Conservation (phyloP, 1,140 invertebrate genomes). For the Mamestra configurata region DNA sequence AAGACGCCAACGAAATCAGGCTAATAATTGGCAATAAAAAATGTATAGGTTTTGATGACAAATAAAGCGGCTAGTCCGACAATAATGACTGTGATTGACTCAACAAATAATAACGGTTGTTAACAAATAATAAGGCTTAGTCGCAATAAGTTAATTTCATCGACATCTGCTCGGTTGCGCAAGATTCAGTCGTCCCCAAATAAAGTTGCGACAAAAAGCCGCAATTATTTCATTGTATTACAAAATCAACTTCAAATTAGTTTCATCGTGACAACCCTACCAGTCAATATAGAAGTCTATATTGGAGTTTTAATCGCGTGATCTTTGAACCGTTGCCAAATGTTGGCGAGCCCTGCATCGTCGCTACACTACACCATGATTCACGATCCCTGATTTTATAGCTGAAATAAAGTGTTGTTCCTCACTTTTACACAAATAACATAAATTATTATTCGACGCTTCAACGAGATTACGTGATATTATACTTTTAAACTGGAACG, state of each 20-base stretch:
- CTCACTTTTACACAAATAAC: constrained; percentile 34
- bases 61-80: constrained; percentile 64
- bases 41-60: constrained; percentile 57
- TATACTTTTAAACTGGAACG: constrained; percentile 55
- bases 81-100: constrained; percentile 70
- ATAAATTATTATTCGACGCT: constrained; percentile 47
- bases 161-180: constrained; percentile 67
- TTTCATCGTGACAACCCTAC: constrained; percentile 79
- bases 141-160: constrained; percentile 74
- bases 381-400: constrained; percentile 43
- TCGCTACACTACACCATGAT: constrained; percentile 60
- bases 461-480: constrained; percentile 52
- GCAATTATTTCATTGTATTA: constrained; percentile 83
- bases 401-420: constrained; percentile 27
- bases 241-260: constrained; percentile 76
- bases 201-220: constrained; percentile 73
- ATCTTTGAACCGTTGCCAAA: constrained; percentile 84
- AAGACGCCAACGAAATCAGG: constrained; percentile 21
- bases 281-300: constrained; percentile 77
- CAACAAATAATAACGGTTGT: constrained; percentile 75
- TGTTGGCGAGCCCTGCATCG: constrained; percentile 72
- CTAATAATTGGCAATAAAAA: constrained; percentile 50
- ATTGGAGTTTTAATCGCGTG: constrained; percentile 83
- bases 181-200: constrained; percentile 72
- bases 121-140: constrained; percentile 74